Evolutionary conservation across 53 echinoderm and acorn worm species (phyloP).

Genomic region (Echinarachnius parma): DNA sequence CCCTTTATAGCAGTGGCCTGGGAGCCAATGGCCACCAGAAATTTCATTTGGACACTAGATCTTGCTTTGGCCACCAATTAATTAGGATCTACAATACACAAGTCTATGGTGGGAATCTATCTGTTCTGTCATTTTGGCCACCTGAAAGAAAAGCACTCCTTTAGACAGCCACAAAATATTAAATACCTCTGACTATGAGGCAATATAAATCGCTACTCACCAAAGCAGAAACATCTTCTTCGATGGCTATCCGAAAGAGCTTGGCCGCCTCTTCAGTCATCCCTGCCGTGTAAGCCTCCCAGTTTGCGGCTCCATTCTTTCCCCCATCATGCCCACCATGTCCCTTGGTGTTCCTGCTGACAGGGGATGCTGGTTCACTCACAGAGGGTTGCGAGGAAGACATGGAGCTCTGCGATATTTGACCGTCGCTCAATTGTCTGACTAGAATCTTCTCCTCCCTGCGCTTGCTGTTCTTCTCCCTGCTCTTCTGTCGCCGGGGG

Average conservation of each 20-base stretch:
- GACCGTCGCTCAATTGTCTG: constrained; percentile 3
- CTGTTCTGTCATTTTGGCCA: no score
- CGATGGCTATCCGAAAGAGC: constrained; percentile 12
- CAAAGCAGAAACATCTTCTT: constrained; percentile 26
- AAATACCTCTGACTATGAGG: no score
- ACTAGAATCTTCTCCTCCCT: constrained; percentile 10
- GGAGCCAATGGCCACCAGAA: no score
- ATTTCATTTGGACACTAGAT: no score
- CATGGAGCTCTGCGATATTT: background rate
- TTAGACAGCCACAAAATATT: no score
- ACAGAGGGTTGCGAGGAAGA: background rate
- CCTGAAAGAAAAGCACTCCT: no score
- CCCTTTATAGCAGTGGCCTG: no score
- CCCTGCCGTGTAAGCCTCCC: constrained; percentile 3
- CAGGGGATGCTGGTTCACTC: no score
- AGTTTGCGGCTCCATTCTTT: background rate
- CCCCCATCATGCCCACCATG: background rate
- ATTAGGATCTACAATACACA: no score
- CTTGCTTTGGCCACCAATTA: no score
- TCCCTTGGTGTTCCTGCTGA: background rate
- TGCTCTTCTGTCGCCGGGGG: constrained; percentile 23
- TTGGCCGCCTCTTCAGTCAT: background rate
- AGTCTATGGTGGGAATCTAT: no score
- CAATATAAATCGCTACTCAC: no score
- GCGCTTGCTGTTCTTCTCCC: constrained; percentile 49